Percentiles rank a stretch among this genome's conserved stretches.
Evolutionary conservation across 2,113 vertebrate genomes (phyloP).

Genomic region (Paratilapia polleni): DNA sequence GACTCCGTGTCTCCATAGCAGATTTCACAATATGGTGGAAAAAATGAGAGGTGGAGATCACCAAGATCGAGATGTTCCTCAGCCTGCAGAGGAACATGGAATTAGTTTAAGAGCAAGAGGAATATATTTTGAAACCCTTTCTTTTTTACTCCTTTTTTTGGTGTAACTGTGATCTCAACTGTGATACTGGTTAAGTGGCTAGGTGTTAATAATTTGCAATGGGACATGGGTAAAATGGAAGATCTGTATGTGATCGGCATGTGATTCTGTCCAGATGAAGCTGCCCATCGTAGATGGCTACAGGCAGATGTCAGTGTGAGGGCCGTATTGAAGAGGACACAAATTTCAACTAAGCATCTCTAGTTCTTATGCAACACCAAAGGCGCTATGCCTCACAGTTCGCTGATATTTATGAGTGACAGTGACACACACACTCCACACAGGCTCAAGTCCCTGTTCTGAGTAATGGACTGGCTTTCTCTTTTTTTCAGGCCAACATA

Average conservation of each 20-base stretch:
- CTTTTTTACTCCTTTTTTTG: not conserved
- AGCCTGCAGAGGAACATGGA: slow-evolving; percentile 85
- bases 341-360: slow-evolving; percentile 60
- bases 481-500: slow-evolving; percentile 26
- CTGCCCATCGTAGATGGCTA: slow-evolving; percentile 7
- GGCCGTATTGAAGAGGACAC: slow-evolving; percentile 49
- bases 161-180: not conserved
- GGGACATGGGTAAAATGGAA: not conserved
- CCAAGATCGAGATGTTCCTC: slow-evolving; percentile 93
- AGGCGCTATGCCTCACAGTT: slow-evolving; percentile 39
- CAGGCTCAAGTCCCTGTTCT: slow-evolving; percentile 33
- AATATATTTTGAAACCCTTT: not conserved
- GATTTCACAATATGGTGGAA: not conserved
- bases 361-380: slow-evolving; percentile 60
- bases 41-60: slow-evolving; percentile 85
- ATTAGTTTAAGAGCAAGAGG: too few species aligned
- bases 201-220: not conserved
- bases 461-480: slow-evolving; percentile 27
- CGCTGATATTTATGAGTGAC: slow-evolving; percentile 54
- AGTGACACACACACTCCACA: slow-evolving; percentile 45
- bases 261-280: slow-evolving; percentile 36
- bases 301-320: slow-evolving; percentile 46
- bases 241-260: not conserved
- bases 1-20: slow-evolving; percentile 32
- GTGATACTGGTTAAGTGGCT: not conserved